A percentile compares a stretch with the other conserved stretches of the same genome.
These are phyloP conservation scores for Dicyrtomina minuta DNA, from an alignment of 2,888 invertebrate genomes.

Conservation along the genomic window DNA sequence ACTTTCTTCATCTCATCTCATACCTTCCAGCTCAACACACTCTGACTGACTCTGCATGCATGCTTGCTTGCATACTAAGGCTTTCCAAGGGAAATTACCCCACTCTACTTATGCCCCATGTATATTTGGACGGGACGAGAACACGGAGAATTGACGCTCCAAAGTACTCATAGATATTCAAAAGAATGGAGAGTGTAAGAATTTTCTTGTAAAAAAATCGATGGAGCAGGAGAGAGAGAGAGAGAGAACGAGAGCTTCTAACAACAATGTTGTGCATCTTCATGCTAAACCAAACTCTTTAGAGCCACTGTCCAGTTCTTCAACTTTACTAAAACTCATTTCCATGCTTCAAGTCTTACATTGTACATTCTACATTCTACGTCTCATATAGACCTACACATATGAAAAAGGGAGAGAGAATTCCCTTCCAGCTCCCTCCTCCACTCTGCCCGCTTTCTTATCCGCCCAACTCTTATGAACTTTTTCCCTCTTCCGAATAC, in stretches of 20 bases:
- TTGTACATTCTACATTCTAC: slow-evolving; percentile 13
- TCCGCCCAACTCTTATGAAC: neutral
- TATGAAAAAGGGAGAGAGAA: too few relatives aligned
- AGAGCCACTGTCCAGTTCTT: slow-evolving; percentile 15
- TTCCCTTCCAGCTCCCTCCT: slow-evolving; percentile 15
- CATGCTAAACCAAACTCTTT: slow-evolving; percentile 5
- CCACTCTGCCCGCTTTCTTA: neutral
- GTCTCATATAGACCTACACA: neutral
- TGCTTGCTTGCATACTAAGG: slow-evolving; percentile 28
- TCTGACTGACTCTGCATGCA: slow-evolving; percentile 19
- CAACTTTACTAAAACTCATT: slow-evolving; percentile 41
- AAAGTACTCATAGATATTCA: slow-evolving; percentile 10
- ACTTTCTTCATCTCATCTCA: slow-evolving; percentile 31
- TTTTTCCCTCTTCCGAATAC: too few relatives aligned
- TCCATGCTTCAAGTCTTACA: slow-evolving; percentile 38
- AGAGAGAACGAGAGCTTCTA: neutral
- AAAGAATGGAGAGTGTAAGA: slow-evolving; percentile 27
- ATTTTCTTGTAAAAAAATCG: slow-evolving; percentile 40
- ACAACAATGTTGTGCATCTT: slow-evolving; percentile 2
- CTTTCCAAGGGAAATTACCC: neutral
- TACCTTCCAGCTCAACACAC: slow-evolving; percentile 37
- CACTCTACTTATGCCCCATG: neutral
- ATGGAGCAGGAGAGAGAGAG: slow-evolving; percentile 39
- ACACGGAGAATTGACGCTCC: slow-evolving; percentile 21
- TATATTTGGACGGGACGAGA: slow-evolving; percentile 14